A percentile compares a stretch with the other conserved stretches of the same genome.
phyloP scores from a whole-genome alignment of 2,113 vertebrate species.

The Erythrocebus patas region DNA sequence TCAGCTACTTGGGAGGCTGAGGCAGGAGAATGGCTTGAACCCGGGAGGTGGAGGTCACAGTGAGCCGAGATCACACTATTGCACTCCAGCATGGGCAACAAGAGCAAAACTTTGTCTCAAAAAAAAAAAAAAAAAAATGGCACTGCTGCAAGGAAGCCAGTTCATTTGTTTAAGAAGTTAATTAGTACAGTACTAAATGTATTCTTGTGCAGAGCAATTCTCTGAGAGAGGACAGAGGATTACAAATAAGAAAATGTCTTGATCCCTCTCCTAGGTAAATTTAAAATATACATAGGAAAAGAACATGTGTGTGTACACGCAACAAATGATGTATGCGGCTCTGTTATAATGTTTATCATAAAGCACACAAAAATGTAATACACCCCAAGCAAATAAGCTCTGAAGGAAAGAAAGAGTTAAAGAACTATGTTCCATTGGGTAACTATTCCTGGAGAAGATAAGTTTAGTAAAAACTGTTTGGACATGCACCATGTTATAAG shows the following conservation, averaged over 20 bases:
- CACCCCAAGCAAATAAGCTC: not conserved
- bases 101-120: too few species aligned
- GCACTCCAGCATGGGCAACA: too few species aligned
- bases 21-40: too few species aligned
- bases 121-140: not conserved
- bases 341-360: slow-evolving; percentile 9
- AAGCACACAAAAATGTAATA: not conserved
- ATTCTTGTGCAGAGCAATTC: not conserved
- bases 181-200: not conserved
- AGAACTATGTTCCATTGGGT: not conserved
- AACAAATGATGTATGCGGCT: not conserved
- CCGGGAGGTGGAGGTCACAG: too few species aligned
- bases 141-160: not conserved
- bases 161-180: not conserved
- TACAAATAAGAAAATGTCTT: not conserved
- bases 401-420: not conserved
- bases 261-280: not conserved
- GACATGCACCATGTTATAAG: not conserved
- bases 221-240: not conserved
- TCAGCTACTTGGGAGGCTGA: too few species aligned
- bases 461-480: not conserved
- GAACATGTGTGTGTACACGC: not conserved
- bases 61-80: too few species aligned
- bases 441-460: not conserved
- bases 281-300: not conserved